Percentiles rank a stretch among this genome's conserved stretches.
phyloP scores from a whole-genome alignment of 2,888 invertebrate genomes.

The Autographa pulchrina region DNA sequence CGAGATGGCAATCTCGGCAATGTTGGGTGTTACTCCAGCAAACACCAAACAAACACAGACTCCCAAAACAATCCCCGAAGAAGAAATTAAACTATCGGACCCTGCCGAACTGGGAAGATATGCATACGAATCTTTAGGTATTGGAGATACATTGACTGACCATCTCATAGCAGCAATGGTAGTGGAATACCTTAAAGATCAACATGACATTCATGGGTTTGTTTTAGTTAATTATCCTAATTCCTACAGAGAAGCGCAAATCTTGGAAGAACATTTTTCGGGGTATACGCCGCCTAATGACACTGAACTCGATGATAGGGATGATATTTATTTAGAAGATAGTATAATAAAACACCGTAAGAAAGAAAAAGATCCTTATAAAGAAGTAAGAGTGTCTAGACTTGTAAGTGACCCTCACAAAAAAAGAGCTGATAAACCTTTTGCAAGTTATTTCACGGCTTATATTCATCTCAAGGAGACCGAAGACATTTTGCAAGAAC shows the following conservation, averaged over 20 bases:
- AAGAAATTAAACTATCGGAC: slow-evolving; percentile 85
- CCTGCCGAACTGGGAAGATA: slow-evolving; percentile 89
- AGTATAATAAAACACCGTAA: slow-evolving; percentile 77
- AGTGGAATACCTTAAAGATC: slow-evolving; percentile 89
- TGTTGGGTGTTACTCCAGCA: slow-evolving; percentile 69
- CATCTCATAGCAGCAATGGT: slow-evolving; percentile 89
- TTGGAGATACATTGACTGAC: slow-evolving; percentile 88
- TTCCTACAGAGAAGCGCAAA: slow-evolving; percentile 88
- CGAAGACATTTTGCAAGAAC: slow-evolving; percentile 80
- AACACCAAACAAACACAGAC: slow-evolving; percentile 90
- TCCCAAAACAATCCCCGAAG: slow-evolving; percentile 89
- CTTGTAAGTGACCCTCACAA: slow-evolving; percentile 87
- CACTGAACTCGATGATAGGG: slow-evolving; percentile 73
- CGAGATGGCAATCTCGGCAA: slow-evolving; percentile 65
- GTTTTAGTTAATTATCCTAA: slow-evolving; percentile 91
- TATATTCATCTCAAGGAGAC: slow-evolving; percentile 87
- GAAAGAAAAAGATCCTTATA: slow-evolving; percentile 77
- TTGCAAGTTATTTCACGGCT: slow-evolving; percentile 89
- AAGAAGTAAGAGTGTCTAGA: slow-evolving; percentile 81
- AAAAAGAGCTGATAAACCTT: slow-evolving; percentile 71
- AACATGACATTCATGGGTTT: slow-evolving; percentile 88
- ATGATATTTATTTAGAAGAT: slow-evolving; percentile 83
- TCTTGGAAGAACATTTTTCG: slow-evolving; percentile 90
- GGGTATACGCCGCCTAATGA: slow-evolving; percentile 85
- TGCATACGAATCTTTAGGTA: slow-evolving; percentile 86